phyloP scores from a whole-genome alignment of 2,113 vertebrate species.

The Nerophis lumbriciformis region DNA sequence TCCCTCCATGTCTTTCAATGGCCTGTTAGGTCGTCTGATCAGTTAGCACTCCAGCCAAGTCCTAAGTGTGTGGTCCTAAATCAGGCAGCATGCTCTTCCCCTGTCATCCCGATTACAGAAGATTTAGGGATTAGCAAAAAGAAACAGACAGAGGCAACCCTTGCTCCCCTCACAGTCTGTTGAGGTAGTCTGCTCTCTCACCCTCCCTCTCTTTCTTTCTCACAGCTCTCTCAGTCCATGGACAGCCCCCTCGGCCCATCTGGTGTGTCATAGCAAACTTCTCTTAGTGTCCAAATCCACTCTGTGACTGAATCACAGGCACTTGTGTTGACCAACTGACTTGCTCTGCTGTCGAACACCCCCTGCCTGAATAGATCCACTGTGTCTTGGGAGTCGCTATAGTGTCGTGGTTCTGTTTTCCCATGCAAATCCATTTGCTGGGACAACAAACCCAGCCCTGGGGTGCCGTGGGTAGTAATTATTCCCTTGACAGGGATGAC shows the following conservation, averaged over 20 bases:
- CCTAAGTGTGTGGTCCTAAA: slow-evolving; percentile 59
- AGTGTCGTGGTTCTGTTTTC: slow-evolving; percentile 27
- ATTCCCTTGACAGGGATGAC: slow-evolving; percentile 40
- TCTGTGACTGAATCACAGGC: slow-evolving; percentile 33
- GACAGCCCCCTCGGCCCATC: slow-evolving; percentile 39
- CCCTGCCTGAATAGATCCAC: slow-evolving; percentile 33
- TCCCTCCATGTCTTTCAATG: slow-evolving; percentile 37
- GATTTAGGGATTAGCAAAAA: slow-evolving; percentile 73
- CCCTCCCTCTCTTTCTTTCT: neutral
- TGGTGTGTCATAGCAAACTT: slow-evolving; percentile 51
- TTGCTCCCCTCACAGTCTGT: slow-evolving; percentile 44
- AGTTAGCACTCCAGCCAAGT: slow-evolving; percentile 41
- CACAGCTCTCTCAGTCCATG: slow-evolving; percentile 25
- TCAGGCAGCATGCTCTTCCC: slow-evolving; percentile 62
- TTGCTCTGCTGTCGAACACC: no score
- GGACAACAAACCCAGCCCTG: slow-evolving; percentile 34
- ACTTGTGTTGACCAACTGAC: neutral
- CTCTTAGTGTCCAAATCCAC: slow-evolving; percentile 24
- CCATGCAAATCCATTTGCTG: slow-evolving; percentile 40
- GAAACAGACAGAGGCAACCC: slow-evolving; percentile 56
- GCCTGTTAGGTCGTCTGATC: slow-evolving; percentile 45
- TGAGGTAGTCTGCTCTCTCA: slow-evolving; percentile 22
- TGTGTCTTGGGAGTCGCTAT: slow-evolving; percentile 13
- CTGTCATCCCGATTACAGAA: slow-evolving; percentile 74
- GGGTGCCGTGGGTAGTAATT: slow-evolving; percentile 23